Base-by-base conservation (phyloP, 2,113 vertebrate genomes). In the Eolophus roseicapilla region DNA sequence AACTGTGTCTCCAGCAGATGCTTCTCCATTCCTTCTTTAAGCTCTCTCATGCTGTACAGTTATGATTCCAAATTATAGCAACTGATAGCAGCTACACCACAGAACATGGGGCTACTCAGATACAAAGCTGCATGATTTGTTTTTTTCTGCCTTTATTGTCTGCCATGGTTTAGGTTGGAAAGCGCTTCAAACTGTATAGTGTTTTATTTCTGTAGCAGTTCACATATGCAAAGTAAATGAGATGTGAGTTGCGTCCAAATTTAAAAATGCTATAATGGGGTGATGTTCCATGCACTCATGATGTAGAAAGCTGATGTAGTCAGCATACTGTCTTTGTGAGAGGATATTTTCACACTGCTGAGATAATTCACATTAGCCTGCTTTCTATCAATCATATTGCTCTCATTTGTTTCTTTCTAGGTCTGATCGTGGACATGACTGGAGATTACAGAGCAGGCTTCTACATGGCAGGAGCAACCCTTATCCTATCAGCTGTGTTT, bases 381-480 rank as follows among this genome's bases (percentile, higher is more conserved):
- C 31, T 90, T 69, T 77, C 37, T 43, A 3, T 50, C 80, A 78
- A 13, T 78, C n/a, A 77, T 23, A 53, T 17, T n/a, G 19, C 29
- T 79, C 21, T 80, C 13, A 53, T 80, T 86, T 96, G 7, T 96
- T 95, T 82, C 67, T 70, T n/a, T 74, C 19, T 47, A 97, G 96
- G 94, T 92, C 69, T 96, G 47, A 82, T 96, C 2, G 90, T 96
- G 90, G 96, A 97, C 17, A 7, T 82, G 59, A 62, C 86, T 89
- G 95, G 80, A 80, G 90, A 96, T 73, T 97, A 97, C 63, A 93
- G 92, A 84, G 85, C 80, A 83, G 63, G 90, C 8, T 97, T 97
- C 92, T 97, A 96, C 79, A 82, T 97, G 93, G 96, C 96, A 83
- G 96, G 90, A 91, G 78, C 59, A 52, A 95, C 81, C 43, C 95